A percentile compares a stretch with the other conserved stretches of the same genome.
These are phyloP conservation scores for Barypeithes pellucidus DNA, from an alignment of 2,888 invertebrate species.

Conservation along the genomic window DNA sequence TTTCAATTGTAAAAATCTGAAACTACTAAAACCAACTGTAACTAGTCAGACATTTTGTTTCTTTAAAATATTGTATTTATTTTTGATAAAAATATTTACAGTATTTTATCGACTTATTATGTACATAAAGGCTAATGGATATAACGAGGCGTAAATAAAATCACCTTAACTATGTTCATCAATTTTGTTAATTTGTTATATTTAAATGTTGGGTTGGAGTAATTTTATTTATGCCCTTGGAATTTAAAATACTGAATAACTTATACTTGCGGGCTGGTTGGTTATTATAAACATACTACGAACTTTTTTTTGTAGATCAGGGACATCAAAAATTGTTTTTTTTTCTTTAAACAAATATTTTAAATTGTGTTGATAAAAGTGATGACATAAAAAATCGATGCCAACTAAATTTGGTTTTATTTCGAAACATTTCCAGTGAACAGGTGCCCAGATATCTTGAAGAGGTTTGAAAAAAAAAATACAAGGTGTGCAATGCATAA, in stretches of 20 bases:
- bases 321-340: constrained; percentile 29
- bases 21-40: constrained; percentile 67
- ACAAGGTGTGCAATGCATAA: too few species aligned
- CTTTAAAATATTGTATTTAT: constrained; percentile 67
- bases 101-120: constrained; percentile 67
- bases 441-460: too few species aligned
- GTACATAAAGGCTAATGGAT: constrained; percentile 57
- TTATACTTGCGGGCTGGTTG: constrained; percentile 33
- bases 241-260: constrained; percentile 5
- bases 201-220: constrained; percentile 12
- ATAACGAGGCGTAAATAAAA: constrained; percentile 23
- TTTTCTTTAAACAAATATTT: constrained; percentile 30
- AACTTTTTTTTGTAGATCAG: constrained; percentile 43
- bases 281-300: constrained; percentile 31
- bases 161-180: constrained; percentile 22
- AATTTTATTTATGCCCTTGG: constrained; percentile 29
- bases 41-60: constrained; percentile 66
- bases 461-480: too few species aligned
- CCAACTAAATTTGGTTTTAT: constrained; percentile 38
- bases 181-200: constrained; percentile 45
- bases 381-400: constrained; percentile 42
- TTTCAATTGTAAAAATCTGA: constrained; percentile 62
- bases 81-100: constrained; percentile 66
- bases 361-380: constrained; percentile 43
- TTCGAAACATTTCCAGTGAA: not conserved